Base-by-base conservation (phyloP, 1,140 invertebrate species). In the Akabosia matsudoensis region DNA sequence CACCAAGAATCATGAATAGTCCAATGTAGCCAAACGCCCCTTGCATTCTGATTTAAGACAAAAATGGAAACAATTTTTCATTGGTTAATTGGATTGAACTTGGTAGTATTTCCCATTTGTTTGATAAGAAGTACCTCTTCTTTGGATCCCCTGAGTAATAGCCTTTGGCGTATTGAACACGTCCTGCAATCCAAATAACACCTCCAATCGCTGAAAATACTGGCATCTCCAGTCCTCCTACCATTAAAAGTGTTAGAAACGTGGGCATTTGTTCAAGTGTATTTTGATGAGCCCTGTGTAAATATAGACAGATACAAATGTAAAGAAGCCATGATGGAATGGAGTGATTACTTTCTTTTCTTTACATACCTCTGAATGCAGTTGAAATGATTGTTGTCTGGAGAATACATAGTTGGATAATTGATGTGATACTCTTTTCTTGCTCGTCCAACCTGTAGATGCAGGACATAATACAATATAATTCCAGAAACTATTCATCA, bases 21-120 rank as follows among this genome's bases (percentile, higher is more conserved):
- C 85, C 86, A 64, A 85, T 77, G 75, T 86, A 85, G 18, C 83
- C 84, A 80, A 86, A 85, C 14, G 79, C 82, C 31, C 86, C 86
- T 73, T 83, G 79, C 79, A 83, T 82, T 52, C 86, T 82, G 7
- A 83, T 85, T 78, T 85, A 14, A 34, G 14, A 45, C 18, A 16
- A 22, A 51, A 24, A 56, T 13, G 4, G 22, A 22, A 56, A 56
- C 10, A 16, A 16, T 56, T 22, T 45, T 45, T 45, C 18, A 45
- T 18, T 45, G 37, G 18, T 18, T 18, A 45, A 45, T 45, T 7
- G 7, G 7, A 45, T 45, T 45, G 7, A 45, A 45, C 7, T 45
- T 45, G 18, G 18, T 45, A 10, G 37, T 45, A 45, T 10, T 45
- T 18, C n/a, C n/a, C n/a, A 45, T 45, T 18, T 45, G 37, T 45